A percentile compares a stretch with the other conserved stretches of the same genome.
Conservation (phyloP, 2,113 vertebrate species). For the Elachura formosa region DNA sequence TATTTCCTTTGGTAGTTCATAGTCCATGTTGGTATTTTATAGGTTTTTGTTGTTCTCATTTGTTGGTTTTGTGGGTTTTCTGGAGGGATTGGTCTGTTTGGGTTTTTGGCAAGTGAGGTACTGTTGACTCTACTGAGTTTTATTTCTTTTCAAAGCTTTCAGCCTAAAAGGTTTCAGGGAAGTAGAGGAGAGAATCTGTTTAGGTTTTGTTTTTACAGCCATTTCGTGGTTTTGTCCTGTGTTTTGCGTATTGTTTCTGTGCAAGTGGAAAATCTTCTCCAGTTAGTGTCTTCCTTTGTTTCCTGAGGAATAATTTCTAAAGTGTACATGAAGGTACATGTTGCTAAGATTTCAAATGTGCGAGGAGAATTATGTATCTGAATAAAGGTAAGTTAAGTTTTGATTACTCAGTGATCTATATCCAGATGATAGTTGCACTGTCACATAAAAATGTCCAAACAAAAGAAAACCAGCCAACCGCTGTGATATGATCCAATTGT, state of each 20-base stretch:
- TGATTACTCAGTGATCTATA: neutral
- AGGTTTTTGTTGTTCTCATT: neutral
- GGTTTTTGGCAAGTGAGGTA: neutral
- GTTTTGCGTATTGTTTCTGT: neutral
- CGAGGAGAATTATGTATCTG: neutral
- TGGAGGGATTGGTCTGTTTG: neutral
- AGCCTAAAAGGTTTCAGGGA: neutral
- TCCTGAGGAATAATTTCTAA: neutral
- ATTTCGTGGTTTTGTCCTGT: neutral
- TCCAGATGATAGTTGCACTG: neutral
- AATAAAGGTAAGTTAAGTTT: constrained; percentile 24
- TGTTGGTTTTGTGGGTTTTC: neutral
- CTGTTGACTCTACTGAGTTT: neutral
- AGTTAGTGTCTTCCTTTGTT: neutral
- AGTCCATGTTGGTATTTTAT: neutral
- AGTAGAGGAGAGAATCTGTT: neutral
- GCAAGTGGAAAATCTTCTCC: neutral
- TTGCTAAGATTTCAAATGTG: neutral
- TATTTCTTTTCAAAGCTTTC: neutral
- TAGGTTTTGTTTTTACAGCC: neutral
- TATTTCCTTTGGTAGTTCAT: neutral
- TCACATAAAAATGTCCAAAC: neutral
- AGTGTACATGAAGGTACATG: neutral
- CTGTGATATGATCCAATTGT: neutral
- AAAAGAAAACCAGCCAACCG: neutral